Percentiles rank a stretch among this genome's conserved stretches.
Conservation (phyloP, 2,888 invertebrate genomes). For the Odontomyia ornata region DNA sequence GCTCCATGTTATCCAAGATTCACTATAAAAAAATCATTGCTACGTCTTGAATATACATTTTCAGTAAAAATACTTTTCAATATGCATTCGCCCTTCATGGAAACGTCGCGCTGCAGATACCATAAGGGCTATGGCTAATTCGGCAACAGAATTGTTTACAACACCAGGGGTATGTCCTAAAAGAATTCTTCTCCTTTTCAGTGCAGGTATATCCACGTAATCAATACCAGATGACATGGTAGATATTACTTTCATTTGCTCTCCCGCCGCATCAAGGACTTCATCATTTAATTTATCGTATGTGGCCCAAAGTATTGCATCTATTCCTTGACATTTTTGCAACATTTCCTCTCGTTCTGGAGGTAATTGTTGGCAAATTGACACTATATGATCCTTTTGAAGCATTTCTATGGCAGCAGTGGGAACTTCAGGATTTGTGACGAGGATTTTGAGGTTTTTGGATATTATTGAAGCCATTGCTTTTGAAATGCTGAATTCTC, state of each 20-base stretch:
- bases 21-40: conserved; percentile 59
- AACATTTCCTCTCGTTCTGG: conserved; percentile 58
- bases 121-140: conserved; percentile 79
- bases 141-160: conserved; percentile 80
- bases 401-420: conserved; percentile 72
- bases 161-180: conserved; percentile 84
- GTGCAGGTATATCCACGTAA: conserved; percentile 77
- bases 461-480: neutral
- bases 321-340: conserved; percentile 59
- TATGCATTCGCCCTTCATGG: conserved; percentile 75
- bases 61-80: conserved; percentile 64
- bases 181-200: conserved; percentile 76
- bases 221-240: conserved; percentile 90
- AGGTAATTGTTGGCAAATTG: conserved; percentile 56
- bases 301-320: conserved; percentile 61
- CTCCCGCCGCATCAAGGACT: conserved; percentile 64
- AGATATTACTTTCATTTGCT: conserved; percentile 77
- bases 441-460: conserved; percentile 69
- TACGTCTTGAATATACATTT: neutral
- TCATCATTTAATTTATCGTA: conserved; percentile 58
- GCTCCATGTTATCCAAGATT: conserved; percentile 74
- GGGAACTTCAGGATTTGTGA: conserved; percentile 76
- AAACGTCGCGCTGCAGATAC: conserved; percentile 80
- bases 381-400: conserved; percentile 64
- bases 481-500: neutral